Base-by-base conservation (phyloP, 1,140 invertebrate genomes). In the Drosophila prosaltans region DNA sequence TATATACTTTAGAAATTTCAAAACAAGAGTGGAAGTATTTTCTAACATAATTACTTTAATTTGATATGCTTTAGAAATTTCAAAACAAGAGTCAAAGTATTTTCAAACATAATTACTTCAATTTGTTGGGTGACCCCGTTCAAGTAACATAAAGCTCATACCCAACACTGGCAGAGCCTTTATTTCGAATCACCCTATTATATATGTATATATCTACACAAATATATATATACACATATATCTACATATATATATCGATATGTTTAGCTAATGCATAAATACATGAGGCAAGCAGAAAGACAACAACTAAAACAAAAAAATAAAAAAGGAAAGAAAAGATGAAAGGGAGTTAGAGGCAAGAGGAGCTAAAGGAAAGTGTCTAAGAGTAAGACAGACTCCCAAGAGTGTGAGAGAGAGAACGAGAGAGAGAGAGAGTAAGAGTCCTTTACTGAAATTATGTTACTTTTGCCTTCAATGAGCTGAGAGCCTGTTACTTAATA, bases 401-500 rank as follows among this genome's bases (percentile, higher is more conserved):
- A 16, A 48, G 16, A 39, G 30, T 58, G 30, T 8, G 58, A 39
- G 9, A 10, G 11, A 1, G 21, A 48, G 57, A 10, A 11, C 8
- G 30, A 10, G n/a, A 21, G 11, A 11, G 32, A 10, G 24, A 24
- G 57, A 9, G 32, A 21, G 16, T 16, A 16, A 24, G 58, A 71
- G 21, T 59, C 55, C 66, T 67, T 11, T 32, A n/a, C 57, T 36
- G 45, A 59, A n/a, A 26, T 40, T 7, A 11, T 60, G 63, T 51
- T 51, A 51, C 45, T 51, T 51, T 51, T 51, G 45, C 45, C 45
- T 51, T 51, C 45, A 51, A 51, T 51, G 21, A 9, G 72, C 84
- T 88, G 84, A 58, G 80, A 71, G 74, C 84, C 84, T 84, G 79
- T 85, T 89, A 89, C 81, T 79, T 89, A 90, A 89, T 90, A 90